Base-by-base conservation (phyloP, 2,113 vertebrate genomes). In the Lipophrys pholis region DNA sequence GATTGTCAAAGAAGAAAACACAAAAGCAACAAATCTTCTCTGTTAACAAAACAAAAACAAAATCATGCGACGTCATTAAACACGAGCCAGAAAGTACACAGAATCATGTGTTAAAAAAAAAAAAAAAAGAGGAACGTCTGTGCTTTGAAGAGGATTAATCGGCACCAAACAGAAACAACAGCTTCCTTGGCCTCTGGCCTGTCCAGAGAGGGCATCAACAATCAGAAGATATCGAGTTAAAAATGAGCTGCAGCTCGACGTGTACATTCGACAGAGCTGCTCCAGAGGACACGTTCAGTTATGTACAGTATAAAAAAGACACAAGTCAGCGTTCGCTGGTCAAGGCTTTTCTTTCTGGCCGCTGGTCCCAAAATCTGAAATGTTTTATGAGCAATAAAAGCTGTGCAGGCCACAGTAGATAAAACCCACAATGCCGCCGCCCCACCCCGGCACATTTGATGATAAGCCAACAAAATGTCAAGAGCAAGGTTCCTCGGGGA, bases 271-370 rank as follows among this genome's bases (percentile, higher is more conserved):
- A 73, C 67, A 69, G 40, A 57, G 15, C 46, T 8, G 62, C 50
- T 67, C 86, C 39, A 11, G 57, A 80, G 40, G 41, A 82, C 78
- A 74, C 55, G 54, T 14, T 72, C 35, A 69, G 5, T 11, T 59
- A 10, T 51, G 17, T 79, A 70, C 67, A 73, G 63, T 46, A 69
- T 52, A 16, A 39, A 56, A 56, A 72, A 30, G 41, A 74, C 50
- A 54, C 5, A 1, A 41, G 42, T 43, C n/a, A n/a, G n/a, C n/a
- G n/a, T n/a, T n/a, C n/a, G n/a, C n/a, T n/a, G n/a, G n/a, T n/a
- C 6, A 45, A 8, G 30, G 61, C n/a, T 17, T 62, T 38, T 52
- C 45, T 40, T 7, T 2, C 5, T 49, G 40, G 36, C 40, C 50
- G 81, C 53, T 78, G 52, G 46, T 73, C 58, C 48, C 21, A 8